Evolutionary conservation across 2,113 vertebrate species (phyloP), one percentile per base, ranked within the genome.

Genomic region (Proteles cristata): DNA sequence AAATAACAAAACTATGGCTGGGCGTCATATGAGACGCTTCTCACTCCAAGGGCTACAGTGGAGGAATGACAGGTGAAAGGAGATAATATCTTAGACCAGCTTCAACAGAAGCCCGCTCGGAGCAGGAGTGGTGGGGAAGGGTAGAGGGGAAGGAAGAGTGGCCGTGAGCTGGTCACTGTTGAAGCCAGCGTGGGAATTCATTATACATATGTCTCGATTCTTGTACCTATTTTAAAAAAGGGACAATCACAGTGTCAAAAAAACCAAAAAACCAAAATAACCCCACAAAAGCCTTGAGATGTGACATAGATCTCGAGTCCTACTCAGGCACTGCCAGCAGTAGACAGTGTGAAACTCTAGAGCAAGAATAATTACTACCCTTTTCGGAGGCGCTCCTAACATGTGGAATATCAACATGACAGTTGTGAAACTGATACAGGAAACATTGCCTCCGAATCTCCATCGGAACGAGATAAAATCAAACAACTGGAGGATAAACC

Each of bases 391-490:
- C 69, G 31, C 71, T 43, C 65, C 50, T 48, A 58, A 88, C 68
- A 17, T 11, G 45, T 26, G 69, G 65, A 85, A 48, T 25, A 53
- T 5, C 86, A 53, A 90, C 84, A 48, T 1, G 7, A 80, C 21
- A 43, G 80, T 39, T 95, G 50, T 23, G 48, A 94, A 90, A 96
- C 50, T 7, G 55, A 88, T 7, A 73, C 96, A 65, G 68, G 86
- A 92, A 95, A 63, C 3, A 0, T 7, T 28, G 43, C 77, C 6
- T 88, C 87, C 81, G 90, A 90, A 63, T 35, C 76, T 53, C 74
- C 85, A 45, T 69, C 85, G 65, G 89, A 90, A 93, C 5, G 25
- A 93, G 95, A 80, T n/a, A 85, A 74, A 92, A n/a, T 61, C 48
- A 33, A 88, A 88, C 66, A 92, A 66, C n/a, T 84, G 14, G 35